Conservation (phyloP, 2,888 invertebrate genomes). For the Pherbina coryleti region DNA sequence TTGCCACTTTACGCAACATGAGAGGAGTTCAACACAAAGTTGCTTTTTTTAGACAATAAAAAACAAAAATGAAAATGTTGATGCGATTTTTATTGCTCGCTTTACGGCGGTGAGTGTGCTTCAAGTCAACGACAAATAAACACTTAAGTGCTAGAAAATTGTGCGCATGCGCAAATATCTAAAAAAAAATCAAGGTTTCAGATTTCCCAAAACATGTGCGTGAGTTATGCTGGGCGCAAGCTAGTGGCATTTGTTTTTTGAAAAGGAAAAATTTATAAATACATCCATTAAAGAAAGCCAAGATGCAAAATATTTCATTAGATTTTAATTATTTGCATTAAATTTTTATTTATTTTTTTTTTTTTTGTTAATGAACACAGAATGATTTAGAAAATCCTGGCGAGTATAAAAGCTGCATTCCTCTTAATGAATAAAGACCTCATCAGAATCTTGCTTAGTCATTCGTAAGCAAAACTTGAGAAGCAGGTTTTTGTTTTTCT, state of each 20-base stretch:
- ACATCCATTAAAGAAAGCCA: too few species aligned
- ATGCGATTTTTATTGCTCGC: background rate
- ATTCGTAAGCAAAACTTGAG: too few species aligned
- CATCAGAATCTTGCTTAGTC: too few species aligned
- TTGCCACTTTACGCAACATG: constrained; percentile 9
- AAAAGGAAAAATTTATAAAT: background rate
- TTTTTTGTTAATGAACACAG: too few species aligned
- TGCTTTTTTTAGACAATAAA: background rate
- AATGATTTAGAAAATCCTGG: too few species aligned
- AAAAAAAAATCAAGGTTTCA: constrained; percentile 3
- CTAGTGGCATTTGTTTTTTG: background rate
- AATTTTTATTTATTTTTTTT: too few species aligned
- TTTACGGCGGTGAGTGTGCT: background rate
- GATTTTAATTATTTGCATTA: too few species aligned
- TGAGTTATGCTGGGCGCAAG: background rate
- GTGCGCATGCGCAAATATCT: background rate
- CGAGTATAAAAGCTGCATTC: too few species aligned
- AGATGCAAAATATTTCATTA: too few species aligned
- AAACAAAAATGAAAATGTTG: background rate
- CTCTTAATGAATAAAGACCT: too few species aligned
- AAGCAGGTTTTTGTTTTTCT: too few species aligned
- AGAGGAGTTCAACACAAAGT: background rate
- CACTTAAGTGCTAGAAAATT: background rate
- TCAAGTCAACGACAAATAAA: background rate
- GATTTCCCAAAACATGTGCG: background rate